Percentiles rank a stretch among this genome's conserved stretches.
Conservation (phyloP, 2,888 invertebrate genomes). For the Drosophila aldrichi region DNA sequence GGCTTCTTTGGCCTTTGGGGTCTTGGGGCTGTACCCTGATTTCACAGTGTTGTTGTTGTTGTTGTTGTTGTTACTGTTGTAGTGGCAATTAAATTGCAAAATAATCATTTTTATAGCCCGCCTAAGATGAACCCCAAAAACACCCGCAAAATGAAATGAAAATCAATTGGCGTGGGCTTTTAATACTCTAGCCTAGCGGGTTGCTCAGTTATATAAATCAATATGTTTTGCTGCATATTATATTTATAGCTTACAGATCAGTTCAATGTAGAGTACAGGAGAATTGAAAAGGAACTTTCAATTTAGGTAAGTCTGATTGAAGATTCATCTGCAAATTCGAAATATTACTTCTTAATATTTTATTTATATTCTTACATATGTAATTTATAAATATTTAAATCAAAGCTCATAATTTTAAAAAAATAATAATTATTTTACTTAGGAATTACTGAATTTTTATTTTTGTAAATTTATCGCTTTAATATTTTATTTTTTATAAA, state of each 20-base stretch:
- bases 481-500: too few species aligned
- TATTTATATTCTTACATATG: neutral
- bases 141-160: constrained; percentile 71
- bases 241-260: neutral
- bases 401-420: too few species aligned
- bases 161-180: constrained; percentile 57
- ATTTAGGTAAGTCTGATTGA: neutral
- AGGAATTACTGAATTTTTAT: too few species aligned
- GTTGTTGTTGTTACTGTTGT: constrained; percentile 18
- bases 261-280: too few species aligned
- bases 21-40: constrained; percentile 47
- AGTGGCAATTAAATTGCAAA: constrained; percentile 76
- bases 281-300: neutral
- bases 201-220: too few species aligned
- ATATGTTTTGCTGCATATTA: neutral
- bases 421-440: too few species aligned
- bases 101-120: constrained; percentile 73
- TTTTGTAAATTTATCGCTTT: too few species aligned
- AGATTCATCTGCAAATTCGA: neutral
- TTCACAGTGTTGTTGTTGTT: constrained; percentile 15
- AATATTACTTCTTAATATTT: too few species aligned
- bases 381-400: neutral
- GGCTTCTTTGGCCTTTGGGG: constrained; percentile 56
- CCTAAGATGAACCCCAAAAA: constrained; percentile 33
- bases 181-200: constrained; percentile 9